Percentiles rank a stretch among this genome's conserved stretches.
phyloP scores from a whole-genome alignment of 2,113 vertebrate species.

The Tragelaphus scriptus region DNA sequence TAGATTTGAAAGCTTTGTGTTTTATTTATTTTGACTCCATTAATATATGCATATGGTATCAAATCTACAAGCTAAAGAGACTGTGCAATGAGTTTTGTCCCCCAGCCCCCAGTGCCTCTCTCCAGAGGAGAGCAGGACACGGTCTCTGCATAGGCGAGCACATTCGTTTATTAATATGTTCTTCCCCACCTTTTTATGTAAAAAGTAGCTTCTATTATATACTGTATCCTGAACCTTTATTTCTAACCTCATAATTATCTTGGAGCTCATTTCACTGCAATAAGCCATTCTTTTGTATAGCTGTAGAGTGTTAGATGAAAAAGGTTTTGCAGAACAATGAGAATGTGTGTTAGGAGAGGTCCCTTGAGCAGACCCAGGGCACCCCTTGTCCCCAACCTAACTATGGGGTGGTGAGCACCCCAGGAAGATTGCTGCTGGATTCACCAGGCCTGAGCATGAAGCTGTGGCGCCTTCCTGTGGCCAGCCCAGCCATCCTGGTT shows the following conservation, averaged over 20 bases:
- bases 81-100: accelerated
- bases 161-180: background rate
- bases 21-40: background rate
- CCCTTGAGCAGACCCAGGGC: background rate
- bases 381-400: background rate
- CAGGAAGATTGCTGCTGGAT: background rate
- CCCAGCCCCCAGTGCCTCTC: background rate
- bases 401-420: no score
- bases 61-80: background rate
- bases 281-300: background rate
- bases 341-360: background rate
- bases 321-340: background rate
- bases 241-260: background rate
- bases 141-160: background rate
- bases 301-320: background rate
- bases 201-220: background rate
- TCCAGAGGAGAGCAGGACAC: background rate
- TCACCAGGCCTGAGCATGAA: background rate
- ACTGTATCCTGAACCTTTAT: background rate
- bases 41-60: background rate
- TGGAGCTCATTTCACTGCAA: background rate
- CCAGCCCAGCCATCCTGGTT: background rate
- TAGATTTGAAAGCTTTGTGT: background rate
- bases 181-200: background rate
- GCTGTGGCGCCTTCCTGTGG: background rate